Evolutionary conservation across 2,797 vertebrate genomes (phyloP).

Genomic region (Mycteria americana): DNA sequence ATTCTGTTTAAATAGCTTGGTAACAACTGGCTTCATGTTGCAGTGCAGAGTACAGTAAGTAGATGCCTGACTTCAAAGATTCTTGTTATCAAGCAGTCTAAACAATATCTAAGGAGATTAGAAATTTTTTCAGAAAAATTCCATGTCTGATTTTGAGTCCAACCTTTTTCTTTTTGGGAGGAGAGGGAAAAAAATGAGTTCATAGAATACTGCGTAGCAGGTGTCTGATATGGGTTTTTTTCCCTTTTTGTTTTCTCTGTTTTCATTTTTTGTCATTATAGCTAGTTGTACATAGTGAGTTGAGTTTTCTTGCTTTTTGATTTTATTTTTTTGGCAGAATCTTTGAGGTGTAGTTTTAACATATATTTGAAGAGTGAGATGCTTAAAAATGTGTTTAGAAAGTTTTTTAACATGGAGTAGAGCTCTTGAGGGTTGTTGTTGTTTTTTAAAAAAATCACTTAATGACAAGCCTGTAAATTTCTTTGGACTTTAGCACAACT

Average conservation of each 20-base stretch:
- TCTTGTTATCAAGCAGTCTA: background rate
- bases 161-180: background rate
- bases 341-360: background rate
- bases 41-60: background rate
- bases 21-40: background rate
- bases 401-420: background rate
- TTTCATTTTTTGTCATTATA: background rate
- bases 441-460: background rate
- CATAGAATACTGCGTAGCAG: background rate
- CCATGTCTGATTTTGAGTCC: background rate
- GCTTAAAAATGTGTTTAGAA: background rate
- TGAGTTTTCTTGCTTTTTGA: background rate
- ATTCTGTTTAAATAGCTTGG: background rate
- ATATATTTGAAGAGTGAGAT: background rate
- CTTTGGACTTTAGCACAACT: background rate
- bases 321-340: background rate
- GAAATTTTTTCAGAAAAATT: background rate
- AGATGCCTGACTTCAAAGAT: background rate
- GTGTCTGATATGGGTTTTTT: accelerated
- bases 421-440: background rate
- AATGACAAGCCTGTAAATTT: background rate
- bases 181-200: background rate
- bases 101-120: background rate
- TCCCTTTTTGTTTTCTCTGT: background rate
- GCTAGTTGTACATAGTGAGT: background rate